Percentiles rank a stretch among this genome's conserved stretches.
These are phyloP conservation scores for Falco naumanni DNA, from an alignment of 2,797 vertebrate genomes.

Conservation along the genomic window DNA sequence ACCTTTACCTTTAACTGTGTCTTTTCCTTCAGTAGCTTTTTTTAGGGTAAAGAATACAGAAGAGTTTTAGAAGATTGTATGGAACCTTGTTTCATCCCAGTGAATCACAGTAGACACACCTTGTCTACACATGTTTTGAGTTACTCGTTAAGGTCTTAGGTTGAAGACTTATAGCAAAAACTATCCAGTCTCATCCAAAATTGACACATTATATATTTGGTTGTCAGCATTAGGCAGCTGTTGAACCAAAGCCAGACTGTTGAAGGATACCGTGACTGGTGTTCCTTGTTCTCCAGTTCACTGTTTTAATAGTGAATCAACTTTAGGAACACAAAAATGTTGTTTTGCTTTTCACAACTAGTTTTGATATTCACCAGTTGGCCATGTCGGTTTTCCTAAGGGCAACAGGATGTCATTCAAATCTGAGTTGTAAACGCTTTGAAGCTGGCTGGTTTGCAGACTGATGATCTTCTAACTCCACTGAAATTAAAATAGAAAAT, in stretches of 20 bases:
- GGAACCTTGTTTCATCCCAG: neutral
- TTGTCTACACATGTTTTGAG: neutral
- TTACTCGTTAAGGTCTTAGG: neutral
- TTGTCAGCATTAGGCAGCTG: neutral
- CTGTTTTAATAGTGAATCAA: neutral
- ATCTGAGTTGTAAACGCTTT: neutral
- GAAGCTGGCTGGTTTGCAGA: neutral
- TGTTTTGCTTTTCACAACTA: neutral
- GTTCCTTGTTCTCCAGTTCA: neutral
- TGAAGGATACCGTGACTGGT: neutral
- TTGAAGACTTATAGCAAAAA: neutral
- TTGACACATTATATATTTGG: neutral
- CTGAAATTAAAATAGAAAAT: neutral
- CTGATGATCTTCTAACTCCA: neutral
- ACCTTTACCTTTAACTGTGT: neutral
- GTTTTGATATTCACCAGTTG: neutral
- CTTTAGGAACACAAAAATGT: neutral
- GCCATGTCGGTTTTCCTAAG: neutral
- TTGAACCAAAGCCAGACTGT: neutral
- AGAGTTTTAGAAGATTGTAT: neutral
- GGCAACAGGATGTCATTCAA: neutral
- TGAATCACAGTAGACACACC: neutral
- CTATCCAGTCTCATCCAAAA: neutral
- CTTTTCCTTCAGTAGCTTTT: neutral
- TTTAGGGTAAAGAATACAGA: neutral